These are phyloP conservation scores for Tortrix viridana DNA, from an alignment of 2,888 invertebrate genomes.

Conservation along the genomic window DNA sequence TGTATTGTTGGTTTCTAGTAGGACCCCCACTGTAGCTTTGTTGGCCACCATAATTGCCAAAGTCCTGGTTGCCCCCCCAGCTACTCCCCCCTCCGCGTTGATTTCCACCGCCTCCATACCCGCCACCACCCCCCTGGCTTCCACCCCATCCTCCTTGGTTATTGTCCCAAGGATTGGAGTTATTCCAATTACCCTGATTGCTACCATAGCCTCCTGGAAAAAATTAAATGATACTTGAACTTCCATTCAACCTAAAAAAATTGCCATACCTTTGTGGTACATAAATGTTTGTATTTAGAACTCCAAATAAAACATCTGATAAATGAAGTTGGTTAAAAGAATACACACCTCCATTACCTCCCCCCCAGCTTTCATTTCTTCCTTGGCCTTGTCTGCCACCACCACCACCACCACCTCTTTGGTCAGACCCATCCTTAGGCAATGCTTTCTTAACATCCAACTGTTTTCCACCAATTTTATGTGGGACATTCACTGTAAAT, in stretches of 20 bases:
- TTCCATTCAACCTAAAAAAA: neutral
- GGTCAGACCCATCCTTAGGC: slow-evolving; percentile 89
- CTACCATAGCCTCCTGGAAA: slow-evolving; percentile 78
- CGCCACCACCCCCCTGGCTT: slow-evolving; percentile 49
- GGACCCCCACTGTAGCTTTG: slow-evolving; percentile 95
- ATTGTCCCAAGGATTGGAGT: slow-evolving; percentile 78
- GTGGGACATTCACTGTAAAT: slow-evolving; percentile 89
- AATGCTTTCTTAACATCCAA: slow-evolving; percentile 97
- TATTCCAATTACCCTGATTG: slow-evolving; percentile 83
- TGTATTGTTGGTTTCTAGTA: slow-evolving; percentile 90
- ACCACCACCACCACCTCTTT: slow-evolving; percentile 80
- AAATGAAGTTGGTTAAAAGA: slow-evolving; percentile 30
- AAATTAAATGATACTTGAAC: neutral
- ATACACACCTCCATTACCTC: slow-evolving; percentile 68
- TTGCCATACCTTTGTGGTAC: too few species aligned
- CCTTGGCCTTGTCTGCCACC: slow-evolving; percentile 75
- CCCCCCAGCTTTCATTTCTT: slow-evolving; percentile 49
- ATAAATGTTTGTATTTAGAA: too few species aligned
- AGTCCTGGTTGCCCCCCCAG: slow-evolving; percentile 87
- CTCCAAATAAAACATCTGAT: too few species aligned
- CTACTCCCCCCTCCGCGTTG: slow-evolving; percentile 75
- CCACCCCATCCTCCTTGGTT: slow-evolving; percentile 61
- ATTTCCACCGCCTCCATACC: slow-evolving; percentile 66
- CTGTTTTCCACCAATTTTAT: slow-evolving; percentile 93
- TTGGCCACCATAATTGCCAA: slow-evolving; percentile 92